Evolutionary conservation across 2,888 invertebrate species (phyloP), one percentile per base, ranked within the genome.

Genomic region (Lasioglossum pauxillum): DNA sequence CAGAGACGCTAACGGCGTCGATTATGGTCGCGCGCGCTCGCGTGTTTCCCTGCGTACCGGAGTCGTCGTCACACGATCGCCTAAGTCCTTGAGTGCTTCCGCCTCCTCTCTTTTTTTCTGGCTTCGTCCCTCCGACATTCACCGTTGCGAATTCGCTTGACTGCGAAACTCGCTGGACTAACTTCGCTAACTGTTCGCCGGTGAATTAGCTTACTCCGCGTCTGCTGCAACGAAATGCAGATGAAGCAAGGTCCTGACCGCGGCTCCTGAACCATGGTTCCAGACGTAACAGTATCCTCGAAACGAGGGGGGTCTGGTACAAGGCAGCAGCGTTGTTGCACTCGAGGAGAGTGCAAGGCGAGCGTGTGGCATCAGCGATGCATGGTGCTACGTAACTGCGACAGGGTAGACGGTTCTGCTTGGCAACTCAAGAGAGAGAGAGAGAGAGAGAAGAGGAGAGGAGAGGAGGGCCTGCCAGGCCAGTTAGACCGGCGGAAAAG

Each of bases 401-500:
- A 76, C 64, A 46, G 85, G 71, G 75, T 53, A 79, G 81, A 79
- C 73, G 35, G 78, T 85, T 86, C 82, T 79, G 78, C 46, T 76
- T 60, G 85, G 86, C 69, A 82, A 79, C 78, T 72, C 69, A 73
- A 79, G 69, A 81, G 69, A 81, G 82, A 12, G 12, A 44, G 1
- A 12, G 44, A 44, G 44, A 14, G 12, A 41, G 41, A 41, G 41
- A 12, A 44, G 44, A 7, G 7, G 38, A 38, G 38, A 38, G 8
- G 69, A 81, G 60, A 81, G 83, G 82, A 85, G 82, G 72, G 72
- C 79, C 64, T 46, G 44, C 76, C 71, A 84, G 81, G 86, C 85
- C 85, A 85, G 89, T 75, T 82, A 89, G 87, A 88, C 86, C 84
- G 80, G 80, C 75, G 77, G 82, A 85, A 85, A 89, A 83, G 83